phyloP scores from a whole-genome alignment of 2,113 vertebrate genomes.

The Setophaga kirtlandii region DNA sequence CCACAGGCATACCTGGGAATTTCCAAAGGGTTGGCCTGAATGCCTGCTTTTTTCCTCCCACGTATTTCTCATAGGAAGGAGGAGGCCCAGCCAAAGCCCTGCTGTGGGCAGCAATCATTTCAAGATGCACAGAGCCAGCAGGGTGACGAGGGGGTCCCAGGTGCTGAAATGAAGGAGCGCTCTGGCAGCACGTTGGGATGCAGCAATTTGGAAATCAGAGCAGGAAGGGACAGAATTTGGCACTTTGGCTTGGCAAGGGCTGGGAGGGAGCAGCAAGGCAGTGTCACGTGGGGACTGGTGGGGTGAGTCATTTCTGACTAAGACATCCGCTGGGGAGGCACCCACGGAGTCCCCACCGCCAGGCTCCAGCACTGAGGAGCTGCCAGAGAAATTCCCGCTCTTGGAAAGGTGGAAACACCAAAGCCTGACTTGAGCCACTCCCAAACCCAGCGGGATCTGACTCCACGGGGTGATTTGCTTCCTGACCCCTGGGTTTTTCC shows the following conservation, averaged over 20 bases:
- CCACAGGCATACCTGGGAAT: not conserved
- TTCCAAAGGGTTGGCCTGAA: not conserved
- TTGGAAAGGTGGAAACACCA: not conserved
- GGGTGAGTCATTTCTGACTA: constrained; percentile 47
- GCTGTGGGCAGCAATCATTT: not conserved
- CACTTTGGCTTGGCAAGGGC: not conserved
- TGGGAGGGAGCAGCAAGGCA: not conserved
- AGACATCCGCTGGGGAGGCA: not conserved
- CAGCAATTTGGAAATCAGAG: not conserved
- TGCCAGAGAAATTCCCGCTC: constrained; percentile 14
- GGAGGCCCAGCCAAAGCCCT: not conserved
- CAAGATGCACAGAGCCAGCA: not conserved
- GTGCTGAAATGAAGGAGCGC: not conserved
- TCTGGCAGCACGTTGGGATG: not conserved
- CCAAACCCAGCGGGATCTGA: not conserved
- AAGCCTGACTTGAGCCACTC: constrained; percentile 10
- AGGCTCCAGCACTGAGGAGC: not conserved
- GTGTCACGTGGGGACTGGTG: not conserved
- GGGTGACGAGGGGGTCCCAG: not conserved
- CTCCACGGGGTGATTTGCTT: not conserved
- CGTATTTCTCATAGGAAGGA: accelerated
- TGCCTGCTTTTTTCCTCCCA: not conserved
- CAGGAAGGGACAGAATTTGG: not conserved
- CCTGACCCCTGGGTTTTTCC: not conserved
- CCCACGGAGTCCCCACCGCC: not conserved